phyloP scores from a whole-genome alignment of 2,113 vertebrate species.

The Callipepla squamata region DNA sequence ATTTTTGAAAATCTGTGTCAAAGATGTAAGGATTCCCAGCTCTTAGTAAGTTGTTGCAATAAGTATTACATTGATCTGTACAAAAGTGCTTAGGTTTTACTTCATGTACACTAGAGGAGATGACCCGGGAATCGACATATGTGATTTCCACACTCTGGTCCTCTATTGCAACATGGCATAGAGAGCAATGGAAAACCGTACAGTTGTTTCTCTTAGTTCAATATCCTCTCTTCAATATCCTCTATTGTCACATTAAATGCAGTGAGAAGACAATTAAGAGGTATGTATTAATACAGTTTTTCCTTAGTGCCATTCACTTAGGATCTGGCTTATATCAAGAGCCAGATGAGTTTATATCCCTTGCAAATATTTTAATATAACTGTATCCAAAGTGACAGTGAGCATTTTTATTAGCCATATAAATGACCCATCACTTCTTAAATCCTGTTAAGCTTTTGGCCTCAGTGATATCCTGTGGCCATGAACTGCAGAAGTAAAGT shows the following conservation, averaged over 20 bases:
- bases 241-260: not conserved
- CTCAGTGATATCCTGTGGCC: not conserved
- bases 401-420: slow-evolving; percentile 51
- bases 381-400: slow-evolving; percentile 31
- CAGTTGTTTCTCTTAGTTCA: not conserved
- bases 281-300: not conserved
- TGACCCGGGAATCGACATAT: not conserved
- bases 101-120: not conserved
- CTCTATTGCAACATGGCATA: not conserved
- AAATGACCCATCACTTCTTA: slow-evolving; percentile 43
- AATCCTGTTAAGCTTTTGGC: slow-evolving; percentile 41
- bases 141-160: not conserved
- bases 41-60: not conserved
- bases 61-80: not conserved
- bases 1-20: not conserved
- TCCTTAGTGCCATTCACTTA: not conserved
- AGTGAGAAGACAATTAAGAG: not conserved
- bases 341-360: slow-evolving; percentile 17
- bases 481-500: not conserved
- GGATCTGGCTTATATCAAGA: slow-evolving; percentile 3
- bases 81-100: not conserved
- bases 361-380: slow-evolving; percentile 51
- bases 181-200: not conserved
- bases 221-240: not conserved
- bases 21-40: not conserved